These are phyloP conservation scores for Drosophila murphyi DNA, from an alignment of 1,140 invertebrate species.

Conservation along the genomic window DNA sequence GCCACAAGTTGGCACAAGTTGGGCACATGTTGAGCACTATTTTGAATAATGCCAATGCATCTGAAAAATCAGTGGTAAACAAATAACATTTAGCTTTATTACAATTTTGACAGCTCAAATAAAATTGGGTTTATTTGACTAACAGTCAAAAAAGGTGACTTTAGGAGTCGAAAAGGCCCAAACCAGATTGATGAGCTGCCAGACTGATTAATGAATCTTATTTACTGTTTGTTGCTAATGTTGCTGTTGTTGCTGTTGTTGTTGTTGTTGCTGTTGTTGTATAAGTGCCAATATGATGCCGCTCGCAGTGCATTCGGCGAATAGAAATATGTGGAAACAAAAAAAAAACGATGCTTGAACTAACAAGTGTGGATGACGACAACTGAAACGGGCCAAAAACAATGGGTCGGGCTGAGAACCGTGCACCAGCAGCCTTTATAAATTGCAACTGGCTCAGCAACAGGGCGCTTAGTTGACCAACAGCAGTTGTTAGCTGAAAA, in stretches of 20 bases:
- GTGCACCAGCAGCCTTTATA: constrained; percentile 43
- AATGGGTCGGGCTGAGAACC: constrained; percentile 49
- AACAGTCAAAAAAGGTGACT: background rate
- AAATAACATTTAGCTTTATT: no score
- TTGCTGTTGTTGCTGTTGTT: constrained; percentile 11
- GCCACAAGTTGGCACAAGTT: no score
- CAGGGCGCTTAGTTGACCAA: constrained; percentile 44
- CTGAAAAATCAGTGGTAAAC: no score
- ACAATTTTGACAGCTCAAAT: no score
- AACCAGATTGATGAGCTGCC: background rate
- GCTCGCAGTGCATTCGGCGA: constrained; percentile 29
- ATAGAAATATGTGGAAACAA: background rate
- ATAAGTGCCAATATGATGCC: background rate
- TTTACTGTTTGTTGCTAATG: constrained; percentile 6
- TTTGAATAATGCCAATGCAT: no score
- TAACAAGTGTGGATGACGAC: constrained; percentile 31
- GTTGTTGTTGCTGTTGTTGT: constrained; percentile 9
- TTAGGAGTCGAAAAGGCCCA: background rate
- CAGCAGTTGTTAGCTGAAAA: constrained; percentile 12
- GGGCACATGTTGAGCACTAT: no score
- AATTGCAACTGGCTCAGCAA: constrained; percentile 34
- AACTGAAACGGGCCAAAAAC: constrained; percentile 37
- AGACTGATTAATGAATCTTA: constrained; percentile 52
- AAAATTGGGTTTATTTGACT: background rate
- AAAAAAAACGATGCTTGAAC: background rate